A percentile compares a stretch with the other conserved stretches of the same genome.
Conservation (phyloP, 2,888 invertebrate genomes). For the Vanessa cardui region DNA sequence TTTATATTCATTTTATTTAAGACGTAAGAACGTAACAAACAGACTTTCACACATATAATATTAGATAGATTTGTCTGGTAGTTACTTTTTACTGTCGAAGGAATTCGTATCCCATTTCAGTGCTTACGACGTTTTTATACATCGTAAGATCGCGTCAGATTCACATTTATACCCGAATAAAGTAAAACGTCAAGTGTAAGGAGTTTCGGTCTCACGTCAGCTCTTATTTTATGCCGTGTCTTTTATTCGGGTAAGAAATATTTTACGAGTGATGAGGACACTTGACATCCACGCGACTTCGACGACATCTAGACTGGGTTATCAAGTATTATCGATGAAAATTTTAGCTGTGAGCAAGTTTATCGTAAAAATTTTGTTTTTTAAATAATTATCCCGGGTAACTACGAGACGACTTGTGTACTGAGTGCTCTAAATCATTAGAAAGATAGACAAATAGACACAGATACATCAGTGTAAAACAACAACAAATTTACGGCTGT, state of each 20-base stretch:
- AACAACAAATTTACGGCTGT: no score
- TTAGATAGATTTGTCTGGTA: no score
- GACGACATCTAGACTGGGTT: not conserved
- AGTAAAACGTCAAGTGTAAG: constrained; percentile 9
- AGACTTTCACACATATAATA: no score
- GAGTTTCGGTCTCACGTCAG: constrained; percentile 14
- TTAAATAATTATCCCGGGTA: no score
- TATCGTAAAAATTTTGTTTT: no score
- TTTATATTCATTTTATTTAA: no score
- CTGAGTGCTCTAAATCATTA: no score
- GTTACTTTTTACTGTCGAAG: not conserved
- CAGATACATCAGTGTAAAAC: no score
- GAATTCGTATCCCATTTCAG: not conserved
- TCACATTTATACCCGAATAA: constrained; percentile 16
- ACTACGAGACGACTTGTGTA: no score
- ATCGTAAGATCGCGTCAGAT: not conserved
- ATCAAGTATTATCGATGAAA: not conserved
- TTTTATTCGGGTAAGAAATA: constrained; percentile 18
- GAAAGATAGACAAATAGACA: no score
- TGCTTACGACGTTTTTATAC: constrained; percentile 3
- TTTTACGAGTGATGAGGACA: not conserved
- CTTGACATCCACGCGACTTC: not conserved
- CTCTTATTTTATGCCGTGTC: constrained; percentile 3
- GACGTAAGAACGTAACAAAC: no score
- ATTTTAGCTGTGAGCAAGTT: no score